phyloP scores from a whole-genome alignment of 2,888 invertebrate genomes.

The Athalia cordata region DNA sequence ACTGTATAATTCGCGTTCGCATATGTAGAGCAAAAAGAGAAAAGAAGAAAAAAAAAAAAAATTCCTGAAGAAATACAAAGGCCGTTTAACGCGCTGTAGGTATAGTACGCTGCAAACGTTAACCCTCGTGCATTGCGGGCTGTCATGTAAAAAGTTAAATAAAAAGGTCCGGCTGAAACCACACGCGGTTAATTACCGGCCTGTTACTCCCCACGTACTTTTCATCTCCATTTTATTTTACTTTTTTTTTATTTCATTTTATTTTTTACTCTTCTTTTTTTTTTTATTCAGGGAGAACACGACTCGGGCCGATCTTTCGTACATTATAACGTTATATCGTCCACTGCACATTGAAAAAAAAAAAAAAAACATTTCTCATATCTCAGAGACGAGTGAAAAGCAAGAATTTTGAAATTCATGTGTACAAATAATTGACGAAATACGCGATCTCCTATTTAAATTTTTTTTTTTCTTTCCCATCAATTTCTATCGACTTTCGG shows the following conservation, averaged over 20 bases:
- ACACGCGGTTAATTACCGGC: conserved; percentile 11
- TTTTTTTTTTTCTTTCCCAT: too few species aligned
- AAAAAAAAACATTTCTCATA: too few species aligned
- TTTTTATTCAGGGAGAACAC: neutral
- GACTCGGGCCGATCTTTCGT: too few species aligned
- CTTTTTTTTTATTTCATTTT: neutral
- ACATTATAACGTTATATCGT: too few species aligned
- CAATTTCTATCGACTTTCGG: too few species aligned
- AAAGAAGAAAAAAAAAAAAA: neutral
- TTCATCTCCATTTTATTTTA: neutral
- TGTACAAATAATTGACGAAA: too few species aligned
- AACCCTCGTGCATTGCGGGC: neutral
- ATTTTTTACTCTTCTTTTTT: neutral
- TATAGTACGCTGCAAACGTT: neutral
- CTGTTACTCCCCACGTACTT: neutral
- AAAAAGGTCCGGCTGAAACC: conserved; percentile 20
- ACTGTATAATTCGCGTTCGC: too few species aligned
- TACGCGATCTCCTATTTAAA: too few species aligned
- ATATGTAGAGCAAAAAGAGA: neutral
- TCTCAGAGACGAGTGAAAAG: too few species aligned
- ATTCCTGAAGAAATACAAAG: neutral
- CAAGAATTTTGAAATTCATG: too few species aligned
- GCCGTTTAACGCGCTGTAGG: neutral
- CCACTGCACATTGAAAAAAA: too few species aligned
- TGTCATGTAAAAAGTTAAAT: neutral